Evolutionary conservation across 2,113 vertebrate genomes (phyloP).

Genomic region (Rhynchomys soricoides): DNA sequence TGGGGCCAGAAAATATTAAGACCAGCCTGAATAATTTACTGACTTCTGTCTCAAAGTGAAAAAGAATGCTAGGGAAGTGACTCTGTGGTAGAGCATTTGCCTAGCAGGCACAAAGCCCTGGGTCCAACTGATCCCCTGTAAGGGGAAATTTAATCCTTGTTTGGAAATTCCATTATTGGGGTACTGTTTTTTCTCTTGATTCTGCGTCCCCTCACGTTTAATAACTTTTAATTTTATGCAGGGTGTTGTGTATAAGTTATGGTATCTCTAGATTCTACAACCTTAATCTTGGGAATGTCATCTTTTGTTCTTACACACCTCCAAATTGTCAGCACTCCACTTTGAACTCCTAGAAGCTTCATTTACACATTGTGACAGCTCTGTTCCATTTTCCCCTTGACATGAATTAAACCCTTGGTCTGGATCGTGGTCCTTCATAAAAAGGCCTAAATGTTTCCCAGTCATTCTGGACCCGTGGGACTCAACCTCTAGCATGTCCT

Average conservation of each 20-base stretch:
- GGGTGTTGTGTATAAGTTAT: neutral
- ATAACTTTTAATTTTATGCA: slow-evolving; percentile 22
- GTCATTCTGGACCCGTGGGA: neutral
- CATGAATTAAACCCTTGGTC: neutral
- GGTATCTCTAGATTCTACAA: neutral
- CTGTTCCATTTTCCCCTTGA: neutral
- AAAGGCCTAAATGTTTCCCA: neutral
- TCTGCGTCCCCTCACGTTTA: neutral
- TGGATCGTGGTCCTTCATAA: neutral
- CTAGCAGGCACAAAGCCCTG: neutral
- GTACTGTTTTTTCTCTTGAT: neutral
- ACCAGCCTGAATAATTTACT: neutral
- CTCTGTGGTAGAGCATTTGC: neutral
- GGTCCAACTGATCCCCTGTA: neutral
- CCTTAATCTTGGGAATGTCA: neutral
- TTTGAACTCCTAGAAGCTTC: neutral
- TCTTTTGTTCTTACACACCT: neutral
- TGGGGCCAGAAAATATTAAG: neutral
- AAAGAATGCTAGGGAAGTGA: too few species aligned
- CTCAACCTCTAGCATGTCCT: neutral
- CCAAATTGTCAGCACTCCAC: neutral
- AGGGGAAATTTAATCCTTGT: neutral
- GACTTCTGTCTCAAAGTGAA: neutral
- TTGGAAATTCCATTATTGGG: neutral
- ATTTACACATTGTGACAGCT: neutral